Percentiles rank a stretch among this genome's conserved stretches.
phyloP scores from a whole-genome alignment of 2,113 vertebrate genomes.

The Zootoca vivipara region DNA sequence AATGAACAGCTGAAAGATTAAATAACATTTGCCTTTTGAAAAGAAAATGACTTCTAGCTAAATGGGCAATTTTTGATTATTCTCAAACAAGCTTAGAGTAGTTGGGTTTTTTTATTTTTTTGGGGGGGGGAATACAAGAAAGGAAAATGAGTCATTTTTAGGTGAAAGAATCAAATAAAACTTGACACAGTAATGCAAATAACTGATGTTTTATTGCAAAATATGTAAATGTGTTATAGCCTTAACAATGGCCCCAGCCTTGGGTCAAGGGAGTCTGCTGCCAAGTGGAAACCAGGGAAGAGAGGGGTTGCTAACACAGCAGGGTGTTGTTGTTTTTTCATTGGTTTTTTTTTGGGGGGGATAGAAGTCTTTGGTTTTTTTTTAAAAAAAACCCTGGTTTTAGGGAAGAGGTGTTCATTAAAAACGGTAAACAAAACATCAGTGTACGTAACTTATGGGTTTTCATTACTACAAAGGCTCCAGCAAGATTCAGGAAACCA shows the following conservation, averaged over 20 bases:
- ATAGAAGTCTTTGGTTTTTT: conserved; percentile 47
- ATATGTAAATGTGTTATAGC: conserved; percentile 88
- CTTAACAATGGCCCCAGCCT: conserved; percentile 87
- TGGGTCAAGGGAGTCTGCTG: conserved; percentile 82
- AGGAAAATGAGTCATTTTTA: conserved; percentile 95
- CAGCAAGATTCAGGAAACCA: conserved; percentile 36
- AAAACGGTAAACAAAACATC: conserved; percentile 69
- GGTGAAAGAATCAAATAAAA: conserved; percentile 95
- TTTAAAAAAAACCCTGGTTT: conserved; percentile 61
- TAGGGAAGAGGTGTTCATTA: conserved; percentile 66
- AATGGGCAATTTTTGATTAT: conserved; percentile 99
- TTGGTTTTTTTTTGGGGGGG: conserved; percentile 59
- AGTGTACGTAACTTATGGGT: conserved; percentile 50
- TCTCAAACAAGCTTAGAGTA: conserved; percentile 99
- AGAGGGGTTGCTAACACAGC: conserved; percentile 73
- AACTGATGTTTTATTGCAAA: conserved; percentile 92
- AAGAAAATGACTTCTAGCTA: conserved; percentile 99
- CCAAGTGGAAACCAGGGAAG: conserved; percentile 75
- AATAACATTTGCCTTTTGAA: conserved; percentile 99
- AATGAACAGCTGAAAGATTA: conserved; percentile 99
- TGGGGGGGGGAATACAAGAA: conserved; percentile 86
- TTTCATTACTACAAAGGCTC: background rate
- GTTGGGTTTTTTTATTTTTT: conserved; percentile 84
- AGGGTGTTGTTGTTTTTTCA: conserved; percentile 51
- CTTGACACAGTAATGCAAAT: conserved; percentile 90